Conservation (phyloP, 2,888 invertebrate genomes). For the Epistrophella euchroma region DNA sequence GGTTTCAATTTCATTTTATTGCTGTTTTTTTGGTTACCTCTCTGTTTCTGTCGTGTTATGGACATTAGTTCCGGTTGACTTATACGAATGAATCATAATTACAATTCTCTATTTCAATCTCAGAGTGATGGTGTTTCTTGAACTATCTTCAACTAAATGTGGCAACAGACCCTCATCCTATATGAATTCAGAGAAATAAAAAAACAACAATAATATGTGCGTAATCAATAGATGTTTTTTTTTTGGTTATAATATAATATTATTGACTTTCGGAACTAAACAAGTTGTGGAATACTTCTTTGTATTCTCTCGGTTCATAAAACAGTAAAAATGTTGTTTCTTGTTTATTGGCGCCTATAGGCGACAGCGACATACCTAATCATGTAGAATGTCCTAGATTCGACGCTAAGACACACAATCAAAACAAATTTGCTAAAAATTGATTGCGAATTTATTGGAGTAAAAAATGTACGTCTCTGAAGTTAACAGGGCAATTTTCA, state of each 20-base stretch:
- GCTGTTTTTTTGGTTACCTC: conserved; percentile 5
- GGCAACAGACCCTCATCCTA: not conserved
- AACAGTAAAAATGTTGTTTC: conserved; percentile 11
- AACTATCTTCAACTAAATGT: not conserved
- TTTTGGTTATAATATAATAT: conserved; percentile 7
- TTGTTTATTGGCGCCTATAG: conserved; percentile 34
- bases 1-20: conserved; percentile 49
- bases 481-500: too few relatives aligned
- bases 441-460: not conserved
- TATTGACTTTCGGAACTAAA: conserved; percentile 24
- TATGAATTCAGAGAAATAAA: not conserved
- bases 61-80: conserved; percentile 70
- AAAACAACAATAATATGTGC: conserved; percentile 1
- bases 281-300: not conserved
- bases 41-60: conserved; percentile 24
- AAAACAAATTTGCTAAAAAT: not conserved
- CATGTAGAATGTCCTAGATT: conserved; percentile 2
- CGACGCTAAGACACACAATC: not conserved
- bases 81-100: conserved; percentile 63
- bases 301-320: conserved; percentile 20
- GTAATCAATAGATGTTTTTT: not conserved
- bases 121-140: not conserved
- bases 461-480: too few relatives aligned
- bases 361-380: not conserved
- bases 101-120: not conserved